Conservation (phyloP, 2,797 vertebrate genomes). For the Tapirus indicus region DNA sequence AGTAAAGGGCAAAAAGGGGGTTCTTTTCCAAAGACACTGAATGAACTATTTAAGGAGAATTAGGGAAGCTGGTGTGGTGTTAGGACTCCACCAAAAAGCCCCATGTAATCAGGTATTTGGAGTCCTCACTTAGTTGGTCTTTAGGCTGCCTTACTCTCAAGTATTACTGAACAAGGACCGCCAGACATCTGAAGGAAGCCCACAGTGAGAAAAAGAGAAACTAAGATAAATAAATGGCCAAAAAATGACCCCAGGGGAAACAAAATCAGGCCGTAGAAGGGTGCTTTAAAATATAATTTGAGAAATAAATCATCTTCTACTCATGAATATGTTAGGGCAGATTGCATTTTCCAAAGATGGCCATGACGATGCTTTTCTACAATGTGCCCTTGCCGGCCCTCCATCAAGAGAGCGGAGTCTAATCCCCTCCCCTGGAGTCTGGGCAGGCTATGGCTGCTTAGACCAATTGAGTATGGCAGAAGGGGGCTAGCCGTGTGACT, state of each 20-base stretch:
- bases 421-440: not conserved
- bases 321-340: not conserved
- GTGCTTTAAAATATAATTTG: conserved; percentile 11
- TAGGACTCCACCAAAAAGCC: not conserved
- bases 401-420: not conserved
- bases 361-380: not conserved
- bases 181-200: not conserved
- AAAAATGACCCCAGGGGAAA: not conserved
- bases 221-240: not conserved
- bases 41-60: conserved; percentile 6
- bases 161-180: not conserved
- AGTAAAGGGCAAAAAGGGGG: not conserved
- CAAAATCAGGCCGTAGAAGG: not conserved
- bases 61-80: not conserved
- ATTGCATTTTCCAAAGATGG: not conserved
- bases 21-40: not conserved
- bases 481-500: not conserved
- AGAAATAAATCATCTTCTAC: conserved; percentile 32
- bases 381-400: not conserved
- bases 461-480: not conserved
- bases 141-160: not conserved
- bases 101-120: not conserved
- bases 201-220: not conserved
- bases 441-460: not conserved
- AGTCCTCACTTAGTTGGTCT: not conserved